Conservation (phyloP, 2,113 vertebrate genomes). For the Scomber scombrus region DNA sequence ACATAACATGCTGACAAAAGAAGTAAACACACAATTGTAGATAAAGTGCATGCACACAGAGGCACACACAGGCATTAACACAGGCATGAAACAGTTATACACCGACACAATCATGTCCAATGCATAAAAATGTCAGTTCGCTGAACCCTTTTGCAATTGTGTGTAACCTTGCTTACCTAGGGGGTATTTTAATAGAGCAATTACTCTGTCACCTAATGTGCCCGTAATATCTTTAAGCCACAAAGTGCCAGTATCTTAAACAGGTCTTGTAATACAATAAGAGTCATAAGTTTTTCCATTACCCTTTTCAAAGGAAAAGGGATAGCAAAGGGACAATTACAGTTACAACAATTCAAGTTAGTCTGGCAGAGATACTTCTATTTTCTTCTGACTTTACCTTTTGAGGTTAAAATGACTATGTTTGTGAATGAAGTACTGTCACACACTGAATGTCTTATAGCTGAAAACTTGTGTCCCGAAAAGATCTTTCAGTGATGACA, state of each 20-base stretch:
- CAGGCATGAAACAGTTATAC: background rate
- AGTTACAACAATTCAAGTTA: conserved; percentile 41
- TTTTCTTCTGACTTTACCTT: conserved; percentile 37
- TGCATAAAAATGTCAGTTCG: conserved; percentile 27
- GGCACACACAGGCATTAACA: background rate
- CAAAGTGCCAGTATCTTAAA: conserved; percentile 48
- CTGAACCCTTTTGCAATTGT: conserved; percentile 50
- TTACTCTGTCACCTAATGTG: conserved; percentile 61
- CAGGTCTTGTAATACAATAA: conserved; percentile 39
- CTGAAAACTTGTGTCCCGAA: background rate
- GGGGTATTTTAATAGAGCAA: conserved; percentile 51
- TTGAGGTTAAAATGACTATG: conserved; percentile 17
- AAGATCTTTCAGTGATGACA: background rate
- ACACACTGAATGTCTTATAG: too few species aligned
- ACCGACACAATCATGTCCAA: conserved; percentile 11
- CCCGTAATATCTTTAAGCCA: conserved; percentile 59
- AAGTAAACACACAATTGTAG: background rate
- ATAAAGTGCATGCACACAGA: background rate
- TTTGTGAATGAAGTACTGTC: background rate
- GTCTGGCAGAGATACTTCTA: conserved; percentile 14
- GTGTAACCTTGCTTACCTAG: conserved; percentile 39
- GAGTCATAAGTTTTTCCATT: conserved; percentile 50
- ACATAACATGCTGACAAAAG: background rate
- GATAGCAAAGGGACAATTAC: conserved; percentile 31
- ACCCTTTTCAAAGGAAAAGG: conserved; percentile 38